phyloP scores from a whole-genome alignment of 2,113 vertebrate genomes.

The Nothobranchius kuhntae region DNA sequence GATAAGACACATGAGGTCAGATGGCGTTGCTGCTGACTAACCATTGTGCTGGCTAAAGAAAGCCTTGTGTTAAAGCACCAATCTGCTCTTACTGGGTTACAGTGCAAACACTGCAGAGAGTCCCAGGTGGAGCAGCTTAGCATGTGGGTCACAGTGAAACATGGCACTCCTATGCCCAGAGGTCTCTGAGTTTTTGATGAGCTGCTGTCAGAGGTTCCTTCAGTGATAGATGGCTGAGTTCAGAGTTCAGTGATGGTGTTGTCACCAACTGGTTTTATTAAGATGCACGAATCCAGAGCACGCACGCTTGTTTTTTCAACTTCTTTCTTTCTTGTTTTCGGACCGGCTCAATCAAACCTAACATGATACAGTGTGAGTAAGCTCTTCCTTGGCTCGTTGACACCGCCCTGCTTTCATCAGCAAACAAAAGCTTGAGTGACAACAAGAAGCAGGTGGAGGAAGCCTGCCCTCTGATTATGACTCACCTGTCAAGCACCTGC shows the following conservation, averaged over 20 bases:
- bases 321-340: slow-evolving; percentile 27
- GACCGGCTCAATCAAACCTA: slow-evolving; percentile 53
- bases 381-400: slow-evolving; percentile 46
- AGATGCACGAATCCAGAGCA: slow-evolving; percentile 16
- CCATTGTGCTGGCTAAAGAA: slow-evolving; percentile 81
- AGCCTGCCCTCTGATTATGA: slow-evolving; percentile 53
- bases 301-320: no score
- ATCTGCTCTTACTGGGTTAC: slow-evolving; percentile 78
- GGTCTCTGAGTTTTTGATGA: slow-evolving; percentile 53
- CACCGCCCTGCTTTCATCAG: slow-evolving; percentile 69
- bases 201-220: slow-evolving; percentile 33
- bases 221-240: slow-evolving; percentile 17
- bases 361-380: slow-evolving; percentile 58
- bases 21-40: slow-evolving; percentile 81
- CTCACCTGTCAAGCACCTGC: slow-evolving; percentile 47
- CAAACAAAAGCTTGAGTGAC: slow-evolving; percentile 69
- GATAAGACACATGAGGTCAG: slow-evolving; percentile 73
- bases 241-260: not conserved
- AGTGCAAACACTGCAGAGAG: slow-evolving; percentile 72
- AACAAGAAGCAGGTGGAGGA: slow-evolving; percentile 58
- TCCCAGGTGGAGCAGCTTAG: slow-evolving; percentile 74
- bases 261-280: not conserved
- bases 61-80: slow-evolving; percentile 73
- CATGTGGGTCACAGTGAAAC: slow-evolving; percentile 73
- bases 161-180: slow-evolving; percentile 64